Conservation (phyloP, 2,888 invertebrate species). For the Hoplodrina ambigua region DNA sequence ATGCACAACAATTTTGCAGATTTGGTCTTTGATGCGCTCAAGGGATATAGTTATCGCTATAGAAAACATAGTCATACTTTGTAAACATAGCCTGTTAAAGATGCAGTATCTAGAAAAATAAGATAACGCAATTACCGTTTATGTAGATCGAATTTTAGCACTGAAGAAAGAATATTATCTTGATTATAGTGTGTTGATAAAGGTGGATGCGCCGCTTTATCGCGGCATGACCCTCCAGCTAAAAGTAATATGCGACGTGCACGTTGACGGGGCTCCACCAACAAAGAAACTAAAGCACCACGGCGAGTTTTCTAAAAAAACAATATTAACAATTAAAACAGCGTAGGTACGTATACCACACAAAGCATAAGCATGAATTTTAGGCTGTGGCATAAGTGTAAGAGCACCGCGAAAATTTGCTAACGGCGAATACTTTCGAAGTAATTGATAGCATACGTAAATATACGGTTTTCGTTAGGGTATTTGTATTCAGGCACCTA, state of each 20-base stretch:
- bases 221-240: conserved; percentile 96
- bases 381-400: too few relatives aligned
- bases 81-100: background rate
- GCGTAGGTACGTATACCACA: too few relatives aligned
- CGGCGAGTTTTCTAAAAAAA: conserved; percentile 91
- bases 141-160: conserved; percentile 95
- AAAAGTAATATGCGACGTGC: conserved; percentile 97
- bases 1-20: background rate
- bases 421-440: too few relatives aligned
- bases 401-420: too few relatives aligned
- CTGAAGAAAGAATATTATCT: conserved; percentile 95
- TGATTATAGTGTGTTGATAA: conserved; percentile 88
- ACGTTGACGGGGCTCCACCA: conserved; percentile 94
- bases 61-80: too few relatives aligned
- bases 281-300: conserved; percentile 94
- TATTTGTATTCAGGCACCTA: too few relatives aligned
- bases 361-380: too few relatives aligned
- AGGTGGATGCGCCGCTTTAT: conserved; percentile 94
- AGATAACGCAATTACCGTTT: conserved; percentile 86
- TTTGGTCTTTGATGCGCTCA: background rate
- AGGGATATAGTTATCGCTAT: background rate
- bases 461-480: too few relatives aligned
- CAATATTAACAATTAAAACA: background rate
- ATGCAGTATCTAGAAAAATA: background rate
- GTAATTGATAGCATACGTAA: too few relatives aligned